Conservation (phyloP, 2,888 invertebrate species). For the Catocala sponsa region DNA sequence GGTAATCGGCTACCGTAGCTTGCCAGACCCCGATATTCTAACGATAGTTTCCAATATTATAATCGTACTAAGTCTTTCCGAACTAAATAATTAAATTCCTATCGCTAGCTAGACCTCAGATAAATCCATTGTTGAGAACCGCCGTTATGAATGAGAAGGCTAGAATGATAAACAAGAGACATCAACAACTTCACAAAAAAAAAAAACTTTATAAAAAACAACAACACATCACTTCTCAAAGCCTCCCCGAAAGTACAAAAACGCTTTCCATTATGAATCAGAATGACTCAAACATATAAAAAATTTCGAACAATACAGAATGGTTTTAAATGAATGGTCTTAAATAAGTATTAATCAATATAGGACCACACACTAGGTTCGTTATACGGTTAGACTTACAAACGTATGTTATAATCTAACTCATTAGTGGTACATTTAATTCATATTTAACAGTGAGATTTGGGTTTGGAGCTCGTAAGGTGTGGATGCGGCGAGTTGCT, state of each 20-base stretch:
- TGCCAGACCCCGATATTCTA: no score
- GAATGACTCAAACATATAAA: constrained; percentile 20
- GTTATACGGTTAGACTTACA: constrained; percentile 65
- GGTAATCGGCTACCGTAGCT: no score
- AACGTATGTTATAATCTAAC: constrained; percentile 57
- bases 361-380: constrained; percentile 41
- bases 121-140: no score
- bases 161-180: not conserved
- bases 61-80: no score
- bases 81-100: no score
- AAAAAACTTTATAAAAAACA: not conserved
- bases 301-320: constrained; percentile 39
- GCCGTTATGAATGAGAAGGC: no score
- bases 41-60: no score
- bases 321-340: constrained; percentile 34
- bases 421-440: constrained; percentile 79
- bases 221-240: not conserved
- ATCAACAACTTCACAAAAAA: not conserved
- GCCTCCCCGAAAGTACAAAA: not conserved
- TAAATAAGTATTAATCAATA: constrained; percentile 44
- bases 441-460: constrained; percentile 62
- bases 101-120: no score
- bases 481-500: not conserved
- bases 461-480: not conserved
- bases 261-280: not conserved